Evolutionary conservation across 2,797 vertebrate species (phyloP), one percentile per base, ranked within the genome.

Genomic region (Sebastiscus tertius): DNA sequence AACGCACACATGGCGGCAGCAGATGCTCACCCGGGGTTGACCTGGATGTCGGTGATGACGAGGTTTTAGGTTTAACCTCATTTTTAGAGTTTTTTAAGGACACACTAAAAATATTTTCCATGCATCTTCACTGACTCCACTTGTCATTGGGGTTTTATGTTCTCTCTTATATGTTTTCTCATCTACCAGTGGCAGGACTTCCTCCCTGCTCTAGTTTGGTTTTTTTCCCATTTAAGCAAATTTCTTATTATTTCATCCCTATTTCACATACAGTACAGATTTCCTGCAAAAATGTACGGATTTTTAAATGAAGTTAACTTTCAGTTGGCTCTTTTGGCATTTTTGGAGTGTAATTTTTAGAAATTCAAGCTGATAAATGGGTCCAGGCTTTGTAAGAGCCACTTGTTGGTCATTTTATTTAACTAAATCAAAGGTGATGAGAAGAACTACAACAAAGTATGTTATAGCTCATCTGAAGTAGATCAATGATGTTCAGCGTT

Each of bases 1-100:
- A 6, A 74, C 60, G 39, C 75, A 31, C 70, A 60, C 66, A 42
- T 12, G 63, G 56, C 65, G 33, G 79, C 54, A 62, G 61, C 46
- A 80, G 85, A 80, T 62, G 71, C 66, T 77, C 34, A 52, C 33
- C 42, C 26, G 1, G 5, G 36, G 10, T 5, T 69, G 68, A 88
- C 77, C 72, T 65, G 64, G 22, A 74, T 64, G 36, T 63, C 20
- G 3, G 22, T 1, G 60, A 64, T 67, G 29, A 49, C 5, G 1
- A 31, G 4, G 8, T 67, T 80, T 75, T 6, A 36, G n/a, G 5
- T 72, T 75, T 24, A 18, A 76, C 55, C 39, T 72, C 3, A 42
- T 8, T 34, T 10, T 27, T 34, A 26, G 14, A 9, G 24, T 36
- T 12, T 22, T 52, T 66, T 26, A 20, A 46, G 39, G 62, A 65